Base-by-base conservation (phyloP, 2,797 vertebrate genomes). In the Anabacerthia variegaticeps region DNA sequence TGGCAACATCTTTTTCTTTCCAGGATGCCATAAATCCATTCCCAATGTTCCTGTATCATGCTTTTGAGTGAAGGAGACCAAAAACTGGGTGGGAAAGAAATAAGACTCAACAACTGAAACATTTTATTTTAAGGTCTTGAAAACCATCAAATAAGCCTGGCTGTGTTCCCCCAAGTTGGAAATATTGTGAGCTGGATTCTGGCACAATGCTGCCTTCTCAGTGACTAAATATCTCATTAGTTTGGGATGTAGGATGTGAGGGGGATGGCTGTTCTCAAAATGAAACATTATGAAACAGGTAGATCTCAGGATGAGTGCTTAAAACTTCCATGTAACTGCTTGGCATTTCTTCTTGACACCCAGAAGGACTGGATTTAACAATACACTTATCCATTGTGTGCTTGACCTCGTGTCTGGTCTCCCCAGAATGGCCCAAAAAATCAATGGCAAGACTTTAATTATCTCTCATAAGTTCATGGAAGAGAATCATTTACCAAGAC, bases 201-300 rank as follows among this genome's bases (percentile, higher is more conserved):
- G 56, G 28, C 76, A 81, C 39, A 61, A 27, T 32, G 19, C 10
- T 76, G 14, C 76, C 48, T 36, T 92, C 41, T 92, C 9, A 1
- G 61, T 93, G 91, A 93, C 76, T 93, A 91, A 96, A 66, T 80
- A 39, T 36, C 74, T 95, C 77, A 77, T 96, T 96, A 86, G 63
- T 71, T 84, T 82, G 36, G 46, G 56, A 68, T 7, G 86, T 93
- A 71, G 83, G 74, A 88, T 91, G 92, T 93, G 80, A 92, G 80
- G 80, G 32, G 51, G 83, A 28, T 73, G 83, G 34, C 63, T 86
- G 51, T 88, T 94, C 65, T 93, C 88, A 95, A 90, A 96, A 88
- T 65, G 73, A 95, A 95, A 39, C 51, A 73, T 88, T 80, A 76
- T 67, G 66, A 88, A 89, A 58, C 63, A 91, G 86, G 80, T 84